Evolutionary conservation across 2,797 vertebrate genomes (phyloP).

Genomic region (Avahi laniger): DNA sequence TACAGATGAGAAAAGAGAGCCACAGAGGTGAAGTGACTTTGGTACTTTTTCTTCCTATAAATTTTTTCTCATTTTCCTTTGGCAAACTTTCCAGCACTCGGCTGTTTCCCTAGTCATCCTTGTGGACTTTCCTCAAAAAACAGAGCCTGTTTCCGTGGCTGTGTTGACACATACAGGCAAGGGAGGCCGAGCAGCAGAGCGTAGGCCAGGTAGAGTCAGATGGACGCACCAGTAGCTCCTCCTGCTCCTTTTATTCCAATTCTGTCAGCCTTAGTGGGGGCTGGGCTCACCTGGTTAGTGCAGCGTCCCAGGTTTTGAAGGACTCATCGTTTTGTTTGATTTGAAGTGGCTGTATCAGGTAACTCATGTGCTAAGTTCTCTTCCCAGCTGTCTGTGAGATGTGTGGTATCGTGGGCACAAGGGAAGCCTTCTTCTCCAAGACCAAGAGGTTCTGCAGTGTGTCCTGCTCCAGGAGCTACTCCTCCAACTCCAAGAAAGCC

Average conservation of each 20-base stretch:
- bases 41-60: not conserved
- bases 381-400: conserved; percentile 93
- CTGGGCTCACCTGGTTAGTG: not conserved
- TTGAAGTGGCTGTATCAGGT: rapidly evolving
- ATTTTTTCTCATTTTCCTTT: not conserved
- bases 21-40: not conserved
- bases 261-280: not conserved
- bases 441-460: conserved; percentile 96
- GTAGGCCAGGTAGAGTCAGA: not conserved
- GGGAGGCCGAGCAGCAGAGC: not conserved
- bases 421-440: conserved; percentile 92
- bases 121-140: not conserved
- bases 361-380: conserved; percentile 40
- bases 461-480: conserved; percentile 96
- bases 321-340: not conserved
- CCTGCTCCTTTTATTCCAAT: not conserved
- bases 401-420: conserved; percentile 92
- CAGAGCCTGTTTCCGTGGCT: too few relatives aligned
- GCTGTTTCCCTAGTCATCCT: not conserved
- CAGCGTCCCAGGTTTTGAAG: not conserved
- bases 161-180: not conserved
- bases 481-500: conserved; percentile 96
- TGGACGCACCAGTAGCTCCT: rapidly evolving
- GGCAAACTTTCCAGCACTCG: not conserved
- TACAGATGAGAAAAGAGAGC: not conserved